These are phyloP conservation scores for Rhabdomys dilectus DNA, from an alignment of 2,113 vertebrate genomes.

Conservation along the genomic window DNA sequence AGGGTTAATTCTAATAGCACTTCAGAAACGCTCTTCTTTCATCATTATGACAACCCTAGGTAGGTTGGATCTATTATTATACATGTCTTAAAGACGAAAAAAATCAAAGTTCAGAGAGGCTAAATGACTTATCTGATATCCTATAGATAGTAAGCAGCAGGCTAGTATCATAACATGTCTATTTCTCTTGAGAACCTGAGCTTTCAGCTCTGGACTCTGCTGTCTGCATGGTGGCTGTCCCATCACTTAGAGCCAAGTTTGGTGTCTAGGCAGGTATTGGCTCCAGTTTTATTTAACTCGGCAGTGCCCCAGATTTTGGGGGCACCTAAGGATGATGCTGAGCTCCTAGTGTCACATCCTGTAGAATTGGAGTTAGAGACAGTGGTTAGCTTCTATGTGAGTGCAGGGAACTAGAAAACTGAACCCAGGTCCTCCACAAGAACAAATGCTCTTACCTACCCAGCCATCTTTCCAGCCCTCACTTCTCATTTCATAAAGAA, in stretches of 20 bases:
- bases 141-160: neutral
- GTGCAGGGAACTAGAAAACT: neutral
- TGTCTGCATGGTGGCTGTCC: neutral
- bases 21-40: neutral
- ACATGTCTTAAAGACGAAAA: slow-evolving; percentile 29
- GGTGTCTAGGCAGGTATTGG: neutral
- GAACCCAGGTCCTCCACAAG: neutral
- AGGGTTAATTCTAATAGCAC: neutral
- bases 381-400: neutral
- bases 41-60: neutral
- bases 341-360: neutral
- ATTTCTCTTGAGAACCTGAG: neutral
- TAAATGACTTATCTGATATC: slow-evolving; percentile 25
- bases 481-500: neutral
- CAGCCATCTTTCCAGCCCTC: neutral
- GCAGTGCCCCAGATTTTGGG: neutral
- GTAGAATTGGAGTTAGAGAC: neutral
- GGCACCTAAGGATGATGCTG: no score
- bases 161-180: neutral
- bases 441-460: neutral
- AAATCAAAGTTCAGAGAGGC: slow-evolving; percentile 45
- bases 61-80: slow-evolving; percentile 39
- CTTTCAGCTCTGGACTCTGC: neutral
- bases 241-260: neutral
- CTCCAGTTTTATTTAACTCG: neutral